Conservation (phyloP, 2,888 invertebrate species). For the Chymomyza amoena region DNA sequence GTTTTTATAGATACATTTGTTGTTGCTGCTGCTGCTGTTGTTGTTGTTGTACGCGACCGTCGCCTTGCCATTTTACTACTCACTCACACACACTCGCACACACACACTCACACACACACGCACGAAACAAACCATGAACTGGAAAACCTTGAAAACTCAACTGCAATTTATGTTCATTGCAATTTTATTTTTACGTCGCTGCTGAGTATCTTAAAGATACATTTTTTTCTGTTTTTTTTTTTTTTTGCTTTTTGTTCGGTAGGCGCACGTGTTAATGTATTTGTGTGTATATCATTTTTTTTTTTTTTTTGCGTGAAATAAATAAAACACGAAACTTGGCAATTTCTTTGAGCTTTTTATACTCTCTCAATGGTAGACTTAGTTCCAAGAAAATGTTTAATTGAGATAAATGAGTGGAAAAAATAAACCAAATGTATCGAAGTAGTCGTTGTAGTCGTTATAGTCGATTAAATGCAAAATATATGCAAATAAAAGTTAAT, state of each 20-base stretch:
- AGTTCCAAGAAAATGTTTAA: too few species aligned
- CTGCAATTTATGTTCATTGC: constrained; percentile 64
- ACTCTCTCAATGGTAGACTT: not conserved
- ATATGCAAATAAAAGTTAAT: too few species aligned
- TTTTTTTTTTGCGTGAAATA: constrained; percentile 1
- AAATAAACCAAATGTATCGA: too few species aligned
- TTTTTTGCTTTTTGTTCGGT: not conserved
- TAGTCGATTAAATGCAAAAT: too few species aligned
- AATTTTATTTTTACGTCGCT: constrained; percentile 35
- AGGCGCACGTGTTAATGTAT: not conserved
- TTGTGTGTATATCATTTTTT: not conserved
- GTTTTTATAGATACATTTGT: too few species aligned
- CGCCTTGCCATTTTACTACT: constrained; percentile 42
- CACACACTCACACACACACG: constrained; percentile 17
- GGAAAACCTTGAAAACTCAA: constrained; percentile 78
- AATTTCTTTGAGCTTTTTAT: constrained; percentile 6
- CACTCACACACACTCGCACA: constrained; percentile 10
- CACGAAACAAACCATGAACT: constrained; percentile 73
- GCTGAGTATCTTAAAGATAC: constrained; percentile 38
- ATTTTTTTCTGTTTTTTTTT: constrained; percentile 4
- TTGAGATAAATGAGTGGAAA: too few species aligned
- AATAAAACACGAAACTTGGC: constrained; percentile 20
- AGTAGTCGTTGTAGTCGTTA: too few species aligned
- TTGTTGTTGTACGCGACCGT: constrained; percentile 37
- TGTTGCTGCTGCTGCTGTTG: not conserved